Evolutionary conservation across 2,888 invertebrate species (phyloP).

Genomic region (Zaprionus obscuricornis): DNA sequence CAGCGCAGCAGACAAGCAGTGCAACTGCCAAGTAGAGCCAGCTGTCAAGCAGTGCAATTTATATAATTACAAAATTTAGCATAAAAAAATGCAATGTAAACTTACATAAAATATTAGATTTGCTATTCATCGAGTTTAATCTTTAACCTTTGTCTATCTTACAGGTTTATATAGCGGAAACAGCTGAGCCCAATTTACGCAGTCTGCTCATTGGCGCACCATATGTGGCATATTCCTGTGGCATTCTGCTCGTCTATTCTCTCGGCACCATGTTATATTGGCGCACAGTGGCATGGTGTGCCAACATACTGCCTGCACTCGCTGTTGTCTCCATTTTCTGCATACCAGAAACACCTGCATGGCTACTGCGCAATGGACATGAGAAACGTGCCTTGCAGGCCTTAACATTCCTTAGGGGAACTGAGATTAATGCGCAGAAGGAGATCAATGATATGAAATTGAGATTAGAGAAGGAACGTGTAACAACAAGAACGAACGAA

Average conservation of each 20-base stretch:
- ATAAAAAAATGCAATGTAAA: too few relatives aligned
- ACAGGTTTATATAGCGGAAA: slow-evolving; percentile 90
- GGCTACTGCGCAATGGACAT: slow-evolving; percentile 87
- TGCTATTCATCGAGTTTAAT: too few relatives aligned
- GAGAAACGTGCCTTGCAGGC: slow-evolving; percentile 85
- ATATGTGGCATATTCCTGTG: slow-evolving; percentile 89
- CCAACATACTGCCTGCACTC: slow-evolving; percentile 86
- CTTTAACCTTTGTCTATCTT: slow-evolving; percentile 38
- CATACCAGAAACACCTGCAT: slow-evolving; percentile 90
- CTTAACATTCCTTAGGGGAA: slow-evolving; percentile 86
- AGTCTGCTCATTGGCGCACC: slow-evolving; percentile 89
- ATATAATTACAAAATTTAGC: too few relatives aligned
- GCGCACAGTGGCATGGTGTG: slow-evolving; percentile 88
- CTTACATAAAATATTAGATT: too few relatives aligned
- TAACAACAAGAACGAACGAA: slow-evolving; percentile 77
- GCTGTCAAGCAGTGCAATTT: too few relatives aligned
- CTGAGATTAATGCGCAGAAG: slow-evolving; percentile 85
- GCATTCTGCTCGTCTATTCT: slow-evolving; percentile 89
- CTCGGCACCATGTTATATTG: slow-evolving; percentile 88
- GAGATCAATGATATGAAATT: slow-evolving; percentile 87
- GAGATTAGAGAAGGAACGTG: slow-evolving; percentile 86
- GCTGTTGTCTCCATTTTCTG: slow-evolving; percentile 86
- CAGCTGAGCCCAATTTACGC: slow-evolving; percentile 88
- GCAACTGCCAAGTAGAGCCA: too few relatives aligned
- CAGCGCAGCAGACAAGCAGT: too few relatives aligned